A percentile compares a stretch with the other conserved stretches of the same genome.
phyloP scores from a whole-genome alignment of 2,113 vertebrate species.

The Australoheros scitulus region DNA sequence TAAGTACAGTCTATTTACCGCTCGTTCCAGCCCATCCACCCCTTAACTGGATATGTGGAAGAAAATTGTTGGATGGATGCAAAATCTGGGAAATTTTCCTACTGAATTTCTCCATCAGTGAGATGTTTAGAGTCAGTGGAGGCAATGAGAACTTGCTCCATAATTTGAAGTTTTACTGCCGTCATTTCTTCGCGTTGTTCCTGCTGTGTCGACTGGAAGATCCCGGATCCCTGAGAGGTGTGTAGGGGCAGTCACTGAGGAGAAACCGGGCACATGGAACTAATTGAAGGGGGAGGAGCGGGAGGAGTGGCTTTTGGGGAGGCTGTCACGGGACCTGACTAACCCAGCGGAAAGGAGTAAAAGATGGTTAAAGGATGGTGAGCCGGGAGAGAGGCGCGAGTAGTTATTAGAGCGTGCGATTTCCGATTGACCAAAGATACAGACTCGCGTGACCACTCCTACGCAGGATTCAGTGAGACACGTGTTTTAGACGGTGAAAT shows the following conservation, averaged over 20 bases:
- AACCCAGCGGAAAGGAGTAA: not conserved
- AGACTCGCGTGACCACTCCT: constrained; percentile 4
- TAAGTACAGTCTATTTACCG: no score
- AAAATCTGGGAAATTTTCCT: not conserved
- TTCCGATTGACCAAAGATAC: not conserved
- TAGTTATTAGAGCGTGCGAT: not conserved
- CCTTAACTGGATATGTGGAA: not conserved
- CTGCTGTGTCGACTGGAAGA: not conserved
- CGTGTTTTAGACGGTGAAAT: not conserved
- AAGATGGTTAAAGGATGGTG: constrained; percentile 24
- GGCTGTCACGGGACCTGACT: constrained; percentile 6
- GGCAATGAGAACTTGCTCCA: not conserved
- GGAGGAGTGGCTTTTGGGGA: constrained; percentile 43
- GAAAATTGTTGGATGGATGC: not conserved
- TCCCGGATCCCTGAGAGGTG: not conserved
- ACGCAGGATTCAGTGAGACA: not conserved
- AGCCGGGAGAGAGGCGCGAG: not conserved
- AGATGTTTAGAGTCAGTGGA: not conserved
- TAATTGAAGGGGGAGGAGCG: constrained; percentile 50
- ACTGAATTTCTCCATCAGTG: not conserved
- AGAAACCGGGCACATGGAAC: constrained; percentile 22
- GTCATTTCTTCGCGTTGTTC: not conserved
- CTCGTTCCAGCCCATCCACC: not conserved
- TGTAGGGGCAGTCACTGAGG: not conserved
- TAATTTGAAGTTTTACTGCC: not conserved